Evolutionary conservation across 2,113 vertebrate genomes (phyloP), one percentile per base, ranked within the genome.

Genomic region (Azemiops feae): DNA sequence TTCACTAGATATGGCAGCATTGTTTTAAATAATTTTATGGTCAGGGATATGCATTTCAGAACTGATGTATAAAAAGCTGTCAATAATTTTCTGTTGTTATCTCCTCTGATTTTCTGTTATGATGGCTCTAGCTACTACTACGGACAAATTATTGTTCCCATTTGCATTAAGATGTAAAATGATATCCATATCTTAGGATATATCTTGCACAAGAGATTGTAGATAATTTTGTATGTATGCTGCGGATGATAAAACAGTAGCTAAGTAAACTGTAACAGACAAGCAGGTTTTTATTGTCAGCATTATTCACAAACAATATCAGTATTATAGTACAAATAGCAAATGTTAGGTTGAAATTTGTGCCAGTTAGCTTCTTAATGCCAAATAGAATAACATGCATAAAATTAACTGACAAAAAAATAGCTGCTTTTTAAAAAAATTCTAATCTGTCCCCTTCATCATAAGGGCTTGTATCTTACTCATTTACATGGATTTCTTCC

Each of bases 311-410:
- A 81, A 93, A 95, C 90, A 86, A 39, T 93, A 93, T 93, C 0
- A 0, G 91, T 94, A 85, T 69, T 89, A 92, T 91, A 94, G 93
- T 95, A 96, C 93, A 96, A 97, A 96, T 95, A 96, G 93, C 92
- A 93, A 96, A 96, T 91, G 89, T 89, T 93, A 91, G 92, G 90
- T 93, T 95, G 88, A 93, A 89, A 94, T 43, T 95, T 94, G 30
- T 94, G 94, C 94, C 94, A 96, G 0, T 95, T 95, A 95, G 85
- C 88, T 95, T 95, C 58, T 54, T 93, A 27, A 88, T 96, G 93
- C 54, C 93, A 94, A 89, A 92, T 95, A 93, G 69, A 92, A 89
- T 94, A 94, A 94, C 47, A 92, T 92, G 88, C 85, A 81, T 91
- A 69, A 53, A 4, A 0, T 58, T 52, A 92, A 5, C 55, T 74